These are phyloP conservation scores for Podocnemis expansa DNA, from an alignment of 2,113 vertebrate species.

Conservation along the genomic window DNA sequence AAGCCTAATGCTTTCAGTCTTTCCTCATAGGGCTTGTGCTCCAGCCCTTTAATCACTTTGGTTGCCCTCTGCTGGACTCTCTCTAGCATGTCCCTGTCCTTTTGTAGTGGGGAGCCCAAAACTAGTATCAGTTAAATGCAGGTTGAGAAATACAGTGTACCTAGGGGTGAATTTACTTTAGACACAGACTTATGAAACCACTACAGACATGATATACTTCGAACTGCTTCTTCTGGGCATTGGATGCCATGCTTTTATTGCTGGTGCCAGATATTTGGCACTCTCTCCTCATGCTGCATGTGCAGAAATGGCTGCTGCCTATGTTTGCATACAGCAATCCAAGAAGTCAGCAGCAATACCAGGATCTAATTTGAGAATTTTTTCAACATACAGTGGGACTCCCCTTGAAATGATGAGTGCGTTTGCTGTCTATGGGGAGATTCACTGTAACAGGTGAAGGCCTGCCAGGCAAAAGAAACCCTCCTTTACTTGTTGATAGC, in stretches of 20 bases:
- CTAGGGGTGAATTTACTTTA: not conserved
- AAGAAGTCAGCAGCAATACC: not conserved
- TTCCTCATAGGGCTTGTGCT: too few species aligned
- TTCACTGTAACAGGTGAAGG: not conserved
- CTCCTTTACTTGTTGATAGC: not conserved
- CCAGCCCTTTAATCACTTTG: too few species aligned
- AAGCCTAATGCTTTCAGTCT: too few species aligned
- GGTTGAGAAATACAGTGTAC: not conserved
- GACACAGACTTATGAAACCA: not conserved
- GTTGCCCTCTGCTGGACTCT: too few species aligned
- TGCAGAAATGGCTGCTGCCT: accelerated
- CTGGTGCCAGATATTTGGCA: not conserved
- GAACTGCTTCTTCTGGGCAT: not conserved
- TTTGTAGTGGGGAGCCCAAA: too few species aligned
- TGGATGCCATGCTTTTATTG: not conserved
- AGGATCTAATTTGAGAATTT: accelerated
- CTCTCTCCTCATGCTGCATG: accelerated
- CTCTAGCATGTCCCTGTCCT: too few species aligned
- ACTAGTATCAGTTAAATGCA: not conserved
- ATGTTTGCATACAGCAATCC: accelerated
- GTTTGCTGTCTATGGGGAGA: accelerated
- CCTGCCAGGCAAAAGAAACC: not conserved
- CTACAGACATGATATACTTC: not conserved
- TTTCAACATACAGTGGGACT: not conserved
- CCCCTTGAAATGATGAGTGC: accelerated